Base-by-base conservation (phyloP, 2,888 invertebrate species). In the Synergus itoensis region DNA sequence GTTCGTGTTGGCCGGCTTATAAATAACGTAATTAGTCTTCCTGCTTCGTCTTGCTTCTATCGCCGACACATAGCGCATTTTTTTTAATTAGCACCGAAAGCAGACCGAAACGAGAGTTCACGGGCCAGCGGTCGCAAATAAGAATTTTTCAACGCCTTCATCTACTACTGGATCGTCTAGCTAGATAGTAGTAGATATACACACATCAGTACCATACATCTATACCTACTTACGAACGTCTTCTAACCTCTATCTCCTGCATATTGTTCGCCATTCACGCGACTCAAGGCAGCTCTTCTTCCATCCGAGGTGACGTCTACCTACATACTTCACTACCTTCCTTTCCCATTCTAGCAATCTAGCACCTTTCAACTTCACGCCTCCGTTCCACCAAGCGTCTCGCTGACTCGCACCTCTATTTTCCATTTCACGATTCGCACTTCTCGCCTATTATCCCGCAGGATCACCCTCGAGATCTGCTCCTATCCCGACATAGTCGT, bases 11-110 rank as follows among this genome's bases (percentile, higher is more conserved):
- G 62, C 5, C 80, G 60, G 84, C 86, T 86, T 85, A 86, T 88
- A 88, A 88, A 88, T 87, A 86, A 88, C 82, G 85, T 86, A 88
- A 88, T 89, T 88, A 88, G 86, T 85, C 86, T 86, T 77, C 79
- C 79, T 81, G 82, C 81, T 83, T 84, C 48, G 69, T 69, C 11
- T 36, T 53, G 9, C 41, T 76, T 2, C 62, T 41, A 21, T 60
- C 43, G 18, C 16, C 41, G 41, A 21, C 75, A 60, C 75, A 57
- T 41, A 9, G 14, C 16, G 60, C 36, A 62, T 76, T 62, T 76
- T 45, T 76, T 73, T 43, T 53, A 73, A 73, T 53, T 73, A 73
- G 36, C 53, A 53, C 28, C 40, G 36, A 73, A 73, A 53, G 48
- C 73, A 73, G 48, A 53, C 53, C 53, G 73, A 73, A 73, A 73